Conservation (phyloP, 2,888 invertebrate species). For the Pachycephus smyrnensis region DNA sequence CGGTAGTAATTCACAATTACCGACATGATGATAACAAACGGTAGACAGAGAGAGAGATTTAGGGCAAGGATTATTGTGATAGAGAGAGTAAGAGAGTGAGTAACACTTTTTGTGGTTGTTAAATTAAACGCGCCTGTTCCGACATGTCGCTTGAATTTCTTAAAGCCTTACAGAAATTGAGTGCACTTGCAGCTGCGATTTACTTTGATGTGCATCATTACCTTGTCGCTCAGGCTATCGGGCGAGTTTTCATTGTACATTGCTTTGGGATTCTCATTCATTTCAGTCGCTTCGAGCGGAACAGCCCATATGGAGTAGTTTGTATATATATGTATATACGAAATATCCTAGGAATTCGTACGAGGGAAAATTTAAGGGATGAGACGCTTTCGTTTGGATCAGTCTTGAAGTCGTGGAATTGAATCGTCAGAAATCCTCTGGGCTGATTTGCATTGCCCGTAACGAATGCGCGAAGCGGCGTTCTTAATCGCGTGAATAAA, state of each 20-base stretch:
- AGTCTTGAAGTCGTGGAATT: slow-evolving; percentile 28
- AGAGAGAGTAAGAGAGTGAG: not conserved
- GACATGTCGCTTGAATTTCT: not conserved
- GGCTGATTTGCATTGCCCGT: not conserved
- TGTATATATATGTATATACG: not conserved
- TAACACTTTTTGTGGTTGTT: not conserved
- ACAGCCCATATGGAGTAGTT: not conserved
- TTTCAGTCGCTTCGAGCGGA: not conserved
- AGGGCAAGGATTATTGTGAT: not conserved
- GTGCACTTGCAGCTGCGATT: not conserved
- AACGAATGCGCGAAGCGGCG: not conserved
- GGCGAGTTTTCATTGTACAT: not conserved
- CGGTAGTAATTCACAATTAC: not conserved
- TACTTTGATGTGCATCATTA: not conserved
- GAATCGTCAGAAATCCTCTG: slow-evolving; percentile 46
- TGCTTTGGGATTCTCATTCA: not conserved
- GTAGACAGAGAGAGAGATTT: not conserved
- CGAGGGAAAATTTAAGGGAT: not conserved
- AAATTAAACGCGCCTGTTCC: not conserved
- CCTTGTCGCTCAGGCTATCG: not conserved
- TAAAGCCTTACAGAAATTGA: not conserved
- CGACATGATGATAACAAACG: not conserved
- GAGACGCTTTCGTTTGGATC: not conserved
- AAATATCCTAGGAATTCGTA: not conserved
- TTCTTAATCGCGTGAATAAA: slow-evolving; percentile 43